Conservation (phyloP, 2,888 invertebrate genomes). For the Apotomis capreana region DNA sequence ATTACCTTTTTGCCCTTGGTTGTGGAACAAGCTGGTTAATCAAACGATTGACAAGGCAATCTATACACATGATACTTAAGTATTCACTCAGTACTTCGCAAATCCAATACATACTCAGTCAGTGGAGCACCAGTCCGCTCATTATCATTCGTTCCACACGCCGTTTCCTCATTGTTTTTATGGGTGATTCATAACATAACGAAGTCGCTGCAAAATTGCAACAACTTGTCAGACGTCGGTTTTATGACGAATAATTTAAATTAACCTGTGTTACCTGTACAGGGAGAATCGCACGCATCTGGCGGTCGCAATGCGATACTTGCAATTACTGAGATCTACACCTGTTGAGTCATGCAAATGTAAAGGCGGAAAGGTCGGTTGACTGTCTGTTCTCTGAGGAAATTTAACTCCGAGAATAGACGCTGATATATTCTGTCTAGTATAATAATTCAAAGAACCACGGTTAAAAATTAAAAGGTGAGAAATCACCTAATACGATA, state of each 20-base stretch:
- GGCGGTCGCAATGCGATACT: background rate
- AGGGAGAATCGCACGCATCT: background rate
- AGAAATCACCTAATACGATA: too few species aligned
- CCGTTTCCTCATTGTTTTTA: slow-evolving; percentile 65
- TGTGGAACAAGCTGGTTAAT: slow-evolving; percentile 1
- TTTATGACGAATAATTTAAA: slow-evolving; percentile 23
- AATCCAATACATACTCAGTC: slow-evolving; percentile 44
- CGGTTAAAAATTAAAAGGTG: too few species aligned
- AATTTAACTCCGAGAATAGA: background rate
- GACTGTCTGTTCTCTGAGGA: background rate
- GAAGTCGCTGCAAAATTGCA: slow-evolving; percentile 37
- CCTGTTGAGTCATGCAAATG: background rate
- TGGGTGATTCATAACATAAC: slow-evolving; percentile 63
- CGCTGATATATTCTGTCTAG: too few species aligned
- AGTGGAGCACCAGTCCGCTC: slow-evolving; percentile 47
- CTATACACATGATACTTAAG: slow-evolving; percentile 11
- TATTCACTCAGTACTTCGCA: slow-evolving; percentile 15
- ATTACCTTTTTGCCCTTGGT: background rate
- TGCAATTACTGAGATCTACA: background rate
- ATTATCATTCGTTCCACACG: slow-evolving; percentile 63
- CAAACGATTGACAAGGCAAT: slow-evolving; percentile 26
- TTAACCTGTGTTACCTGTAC: slow-evolving; percentile 4
- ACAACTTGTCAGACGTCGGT: slow-evolving; percentile 28
- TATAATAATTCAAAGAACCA: too few species aligned
- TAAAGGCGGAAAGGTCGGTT: background rate